These are phyloP conservation scores for Phortica okadai DNA, from an alignment of 2,888 invertebrate genomes.

Conservation along the genomic window DNA sequence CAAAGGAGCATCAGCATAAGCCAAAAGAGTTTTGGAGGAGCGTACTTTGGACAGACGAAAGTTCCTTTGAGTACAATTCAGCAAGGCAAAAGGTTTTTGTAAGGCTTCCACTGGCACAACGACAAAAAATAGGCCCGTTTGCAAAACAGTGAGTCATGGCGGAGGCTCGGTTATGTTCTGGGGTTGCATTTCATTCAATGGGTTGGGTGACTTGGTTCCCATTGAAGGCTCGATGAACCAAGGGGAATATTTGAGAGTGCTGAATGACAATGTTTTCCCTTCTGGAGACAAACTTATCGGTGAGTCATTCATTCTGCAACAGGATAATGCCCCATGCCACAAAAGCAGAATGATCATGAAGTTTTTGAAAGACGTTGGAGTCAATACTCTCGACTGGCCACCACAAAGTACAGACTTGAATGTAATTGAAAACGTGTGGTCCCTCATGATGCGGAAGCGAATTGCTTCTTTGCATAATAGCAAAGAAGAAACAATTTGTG, in stretches of 20 bases:
- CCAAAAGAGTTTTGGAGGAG: background rate
- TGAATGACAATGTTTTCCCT: constrained; percentile 26
- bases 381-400: constrained; percentile 10
- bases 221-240: constrained; percentile 30
- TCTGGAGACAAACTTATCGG: constrained; percentile 23
- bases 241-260: constrained; percentile 31
- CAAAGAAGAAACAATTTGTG: background rate
- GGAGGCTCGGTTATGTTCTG: no score
- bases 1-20: background rate
- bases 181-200: constrained; percentile 33
- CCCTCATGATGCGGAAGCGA: background rate
- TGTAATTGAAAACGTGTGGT: constrained; percentile 9
- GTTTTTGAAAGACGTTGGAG: constrained; percentile 19
- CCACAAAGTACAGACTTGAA: constrained; percentile 20
- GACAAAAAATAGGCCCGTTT: background rate
- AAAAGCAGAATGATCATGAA: background rate
- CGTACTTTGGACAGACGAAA: constrained; percentile 18
- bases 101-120: background rate
- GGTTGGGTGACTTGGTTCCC: constrained; percentile 34
- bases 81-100: constrained; percentile 10
- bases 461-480: background rate
- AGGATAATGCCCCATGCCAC: constrained; percentile 11
- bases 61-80: constrained; percentile 1
- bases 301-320: background rate
- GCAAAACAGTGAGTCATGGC: constrained; percentile 19